Base-by-base conservation (phyloP, 2,888 invertebrate genomes). In the Nysson spinosus region DNA sequence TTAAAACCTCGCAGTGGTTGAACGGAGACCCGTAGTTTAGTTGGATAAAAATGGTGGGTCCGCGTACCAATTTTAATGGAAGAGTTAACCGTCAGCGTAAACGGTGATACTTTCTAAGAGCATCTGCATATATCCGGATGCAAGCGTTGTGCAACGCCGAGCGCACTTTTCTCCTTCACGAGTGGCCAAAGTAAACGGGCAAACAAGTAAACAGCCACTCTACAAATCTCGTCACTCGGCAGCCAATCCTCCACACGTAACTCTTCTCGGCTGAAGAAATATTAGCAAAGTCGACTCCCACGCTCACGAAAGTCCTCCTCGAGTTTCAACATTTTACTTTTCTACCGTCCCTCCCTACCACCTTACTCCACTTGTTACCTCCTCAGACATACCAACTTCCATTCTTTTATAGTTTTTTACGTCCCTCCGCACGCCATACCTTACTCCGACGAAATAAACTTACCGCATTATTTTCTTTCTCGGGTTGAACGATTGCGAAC, bases 131-230 rank as follows among this genome's bases (percentile, higher is more conserved):
- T 35, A 16, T 3, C 4, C 16, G 16, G 35, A 17, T 14, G 35
- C 16, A 17, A 3, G 6, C 7, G 37, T 58, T 44, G 22, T 30
- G 39, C 30, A 28, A 12, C 19, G 26, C 30, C 37, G 30, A 49
- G 52, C 44, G 52, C 46, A 52, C 58, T 42, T 47, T 58, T 22
- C 19, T 52, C 43, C 44, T 58, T 42, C 26, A 16, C 52, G 47
- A 49, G 49, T 65, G 54, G 54, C 54, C 60, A 58, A 60, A 60
- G 60, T 54, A 60, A 65, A 65, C 64, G 60, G 54, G 49, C 64
- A 60, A 54, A 52, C 60, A 65, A 51, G 57, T 46, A 60, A 60
- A 60, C 64, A 65, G 60, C 28, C 51, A 34, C 60, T 64, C 58
- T 49, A 60, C 64, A 55, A 60, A 65, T 60, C 64, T 64, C 64